A percentile compares a stretch with the other conserved stretches of the same genome.
These are phyloP conservation scores for Pangasius macronema DNA, from an alignment of 2,797 vertebrate species.

Conservation along the genomic window DNA sequence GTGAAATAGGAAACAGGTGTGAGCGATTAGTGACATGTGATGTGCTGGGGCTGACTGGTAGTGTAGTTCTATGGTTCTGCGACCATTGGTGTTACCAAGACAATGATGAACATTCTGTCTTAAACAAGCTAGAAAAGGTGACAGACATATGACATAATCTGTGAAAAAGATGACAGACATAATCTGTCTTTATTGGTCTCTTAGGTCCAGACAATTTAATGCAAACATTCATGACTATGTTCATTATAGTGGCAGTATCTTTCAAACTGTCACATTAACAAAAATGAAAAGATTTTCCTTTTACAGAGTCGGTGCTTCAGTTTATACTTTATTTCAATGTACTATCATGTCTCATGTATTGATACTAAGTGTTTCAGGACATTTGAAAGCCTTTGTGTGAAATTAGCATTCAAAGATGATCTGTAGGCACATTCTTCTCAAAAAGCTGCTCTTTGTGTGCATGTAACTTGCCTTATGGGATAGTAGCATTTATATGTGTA, in stretches of 20 bases:
- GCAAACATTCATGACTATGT: not conserved
- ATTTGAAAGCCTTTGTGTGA: not conserved
- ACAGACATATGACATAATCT: not conserved
- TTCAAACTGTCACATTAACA: not conserved
- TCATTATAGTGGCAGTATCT: not conserved
- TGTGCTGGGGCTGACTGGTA: no score
- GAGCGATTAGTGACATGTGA: no score
- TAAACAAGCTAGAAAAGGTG: not conserved
- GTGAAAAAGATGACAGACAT: not conserved
- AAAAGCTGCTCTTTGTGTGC: not conserved
- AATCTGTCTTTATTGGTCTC: not conserved
- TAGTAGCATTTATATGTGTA: not conserved
- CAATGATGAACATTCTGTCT: not conserved
- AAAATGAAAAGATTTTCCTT: not conserved
- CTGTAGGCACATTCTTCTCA: not conserved
- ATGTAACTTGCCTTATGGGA: not conserved
- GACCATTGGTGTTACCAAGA: no score
- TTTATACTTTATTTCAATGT: no score
- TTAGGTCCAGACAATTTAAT: not conserved
- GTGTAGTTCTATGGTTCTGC: no score
- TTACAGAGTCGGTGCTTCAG: not conserved
- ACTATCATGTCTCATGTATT: not conserved
- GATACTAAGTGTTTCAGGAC: not conserved
- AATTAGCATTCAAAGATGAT: not conserved
- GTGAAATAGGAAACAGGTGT: no score